Conservation (phyloP, 2,797 vertebrate species). For the Channa striata region DNA sequence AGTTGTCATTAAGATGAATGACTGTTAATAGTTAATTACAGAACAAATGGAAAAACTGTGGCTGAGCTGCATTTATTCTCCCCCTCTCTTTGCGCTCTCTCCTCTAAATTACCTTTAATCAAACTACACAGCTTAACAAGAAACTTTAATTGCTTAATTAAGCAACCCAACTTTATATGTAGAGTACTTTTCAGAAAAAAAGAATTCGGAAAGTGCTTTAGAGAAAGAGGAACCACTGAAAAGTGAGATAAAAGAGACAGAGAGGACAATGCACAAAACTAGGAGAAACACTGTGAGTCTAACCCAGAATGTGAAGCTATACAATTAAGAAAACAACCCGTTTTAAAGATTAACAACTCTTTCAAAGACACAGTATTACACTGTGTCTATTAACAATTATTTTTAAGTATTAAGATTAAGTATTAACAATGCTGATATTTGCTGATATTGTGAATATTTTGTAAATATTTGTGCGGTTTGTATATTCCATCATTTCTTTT, state of each 20-base stretch:
- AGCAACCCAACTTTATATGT: background rate
- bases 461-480: too few relatives aligned
- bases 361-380: background rate
- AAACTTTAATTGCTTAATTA: slow-evolving; percentile 45
- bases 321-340: background rate
- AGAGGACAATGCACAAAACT: background rate
- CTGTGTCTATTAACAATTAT: too few relatives aligned
- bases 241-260: background rate
- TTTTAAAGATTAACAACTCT: background rate
- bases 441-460: too few relatives aligned
- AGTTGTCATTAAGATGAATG: slow-evolving; percentile 42
- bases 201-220: background rate
- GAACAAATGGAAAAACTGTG: slow-evolving; percentile 54
- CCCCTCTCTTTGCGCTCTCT: slow-evolving; percentile 25
- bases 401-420: too few relatives aligned
- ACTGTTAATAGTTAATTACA: slow-evolving; percentile 38
- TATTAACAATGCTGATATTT: too few relatives aligned
- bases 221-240: background rate
- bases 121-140: slow-evolving; percentile 68
- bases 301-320: background rate
- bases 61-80: slow-evolving; percentile 41
- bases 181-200: slow-evolving; percentile 3
- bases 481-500: too few relatives aligned
- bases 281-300: too few relatives aligned
- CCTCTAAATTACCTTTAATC: slow-evolving; percentile 67